Base-by-base conservation (phyloP, 2,797 vertebrate genomes). In the Catostomus latipinnis region DNA sequence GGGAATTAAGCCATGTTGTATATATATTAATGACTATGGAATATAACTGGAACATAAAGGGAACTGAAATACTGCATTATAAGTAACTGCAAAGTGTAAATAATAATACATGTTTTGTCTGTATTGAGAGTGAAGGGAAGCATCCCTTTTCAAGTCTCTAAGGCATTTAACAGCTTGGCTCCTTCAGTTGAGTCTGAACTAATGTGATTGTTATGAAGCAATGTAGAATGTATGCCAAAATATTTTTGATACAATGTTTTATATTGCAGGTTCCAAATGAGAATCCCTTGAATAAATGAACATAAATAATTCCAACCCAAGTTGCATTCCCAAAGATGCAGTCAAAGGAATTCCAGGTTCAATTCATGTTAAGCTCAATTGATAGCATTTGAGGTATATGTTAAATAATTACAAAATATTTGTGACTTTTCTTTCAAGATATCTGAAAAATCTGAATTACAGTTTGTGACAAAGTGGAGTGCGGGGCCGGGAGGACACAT, bases 21-120 rank as follows among this genome's bases (percentile, higher is more conserved):
- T 63, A 65, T 71, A 34, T 4, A 34, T 34, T 65, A 80, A n/a
- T 57, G 61, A 80, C 70, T 72, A 34, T 81, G 56, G 52, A 66
- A 66, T 50, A 52, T 50, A 75, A 71, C 10, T 56, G 79, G 68
- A 76, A 56, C 9, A 73, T 14, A 80, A 86, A 86, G 76, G 84
- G 85, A 82, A 80, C 45, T 50, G 7, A 62, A 76, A 68, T 63
- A 34, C 53, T 50, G 16, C 48, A 16, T 46, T 6, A 14, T 34
- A 45, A 72, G 43, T 6, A 60, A 16, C n/a, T n/a, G 34, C 34
- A 65, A 46, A 45, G 48, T 72, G 68, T 81, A 62, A 74, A 85
- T 76, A 75, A 14, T 61, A 9, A 43, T 14, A 13, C 13, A 8
- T 53, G 52, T 72, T 61, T 12, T 9, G 8, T 76, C 45, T 60